phyloP scores from a whole-genome alignment of 30 jellyfish, hydroid and myxozoan species.

The Euphysa ruthae region DNA sequence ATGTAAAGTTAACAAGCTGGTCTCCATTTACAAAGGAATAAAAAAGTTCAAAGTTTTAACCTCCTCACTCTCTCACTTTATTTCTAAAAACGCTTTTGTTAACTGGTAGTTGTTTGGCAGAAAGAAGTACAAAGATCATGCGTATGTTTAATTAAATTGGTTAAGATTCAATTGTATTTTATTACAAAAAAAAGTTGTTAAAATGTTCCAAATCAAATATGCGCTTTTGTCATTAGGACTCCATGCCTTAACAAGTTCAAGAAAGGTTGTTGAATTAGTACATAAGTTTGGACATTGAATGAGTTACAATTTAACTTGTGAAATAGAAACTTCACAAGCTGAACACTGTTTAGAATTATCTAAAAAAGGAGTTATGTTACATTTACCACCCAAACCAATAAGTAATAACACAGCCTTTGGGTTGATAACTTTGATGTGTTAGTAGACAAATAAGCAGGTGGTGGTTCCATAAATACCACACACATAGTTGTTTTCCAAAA shows the following conservation, averaged over 20 bases:
- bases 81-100: too few relatives aligned
- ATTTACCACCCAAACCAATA: conserved; percentile 26
- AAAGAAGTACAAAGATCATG: too few relatives aligned
- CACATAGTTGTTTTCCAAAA: conserved; percentile 25
- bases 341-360: conserved; percentile 14
- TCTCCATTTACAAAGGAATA: too few relatives aligned
- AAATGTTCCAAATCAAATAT: conserved; percentile 23
- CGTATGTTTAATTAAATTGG: too few relatives aligned
- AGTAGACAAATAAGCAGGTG: conserved; percentile 15
- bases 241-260: conserved; percentile 34
- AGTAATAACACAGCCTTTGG: conserved; percentile 29
- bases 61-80: too few relatives aligned
- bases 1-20: too few relatives aligned
- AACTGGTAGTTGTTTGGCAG: too few relatives aligned
- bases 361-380: conserved; percentile 13
- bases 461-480: conserved; percentile 18
- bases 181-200: too few relatives aligned
- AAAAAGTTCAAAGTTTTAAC: too few relatives aligned
- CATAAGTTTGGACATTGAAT: conserved; percentile 39
- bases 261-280: conserved; percentile 26
- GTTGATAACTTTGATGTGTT: conserved; percentile 31
- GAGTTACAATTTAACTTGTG: conserved; percentile 21
- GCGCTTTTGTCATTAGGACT: conserved; percentile 22
- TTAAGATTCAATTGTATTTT: too few relatives aligned
- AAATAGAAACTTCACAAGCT: conserved; percentile 38